Evolutionary conservation across 2,888 invertebrate genomes (phyloP).

Genomic region (Dicranocentrus wangi): DNA sequence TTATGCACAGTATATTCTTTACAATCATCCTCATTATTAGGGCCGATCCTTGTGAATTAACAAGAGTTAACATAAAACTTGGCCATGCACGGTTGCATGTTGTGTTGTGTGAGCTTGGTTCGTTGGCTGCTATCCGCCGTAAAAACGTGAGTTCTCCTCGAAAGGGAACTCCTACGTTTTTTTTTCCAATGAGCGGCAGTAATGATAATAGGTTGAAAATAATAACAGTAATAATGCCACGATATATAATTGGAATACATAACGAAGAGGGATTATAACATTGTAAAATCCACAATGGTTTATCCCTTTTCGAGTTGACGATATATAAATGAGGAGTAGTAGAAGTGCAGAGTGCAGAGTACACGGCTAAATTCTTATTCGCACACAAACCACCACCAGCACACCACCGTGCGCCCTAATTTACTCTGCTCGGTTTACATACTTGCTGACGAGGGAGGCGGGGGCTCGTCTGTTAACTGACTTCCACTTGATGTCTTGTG

Average conservation of each 20-base stretch:
- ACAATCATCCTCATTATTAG: slow-evolving; percentile 29
- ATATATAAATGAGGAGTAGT: slow-evolving; percentile 26
- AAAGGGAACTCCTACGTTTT: slow-evolving; percentile 2
- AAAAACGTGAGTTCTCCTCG: slow-evolving; percentile 49
- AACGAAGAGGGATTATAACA: slow-evolving; percentile 33
- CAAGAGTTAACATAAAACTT: background rate
- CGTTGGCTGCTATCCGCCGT: background rate
- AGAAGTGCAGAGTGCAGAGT: too few relatives aligned
- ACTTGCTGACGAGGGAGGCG: slow-evolving; percentile 58
- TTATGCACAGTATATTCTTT: background rate
- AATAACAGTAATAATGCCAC: slow-evolving; percentile 56
- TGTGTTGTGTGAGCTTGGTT: slow-evolving; percentile 27
- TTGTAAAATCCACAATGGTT: slow-evolving; percentile 37
- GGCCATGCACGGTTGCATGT: background rate
- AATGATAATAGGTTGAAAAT: slow-evolving; percentile 59
- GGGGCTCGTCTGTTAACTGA: slow-evolving; percentile 51
- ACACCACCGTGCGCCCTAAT: slow-evolving; percentile 59
- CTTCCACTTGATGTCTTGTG: slow-evolving; percentile 46
- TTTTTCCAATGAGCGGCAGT: slow-evolving; percentile 36
- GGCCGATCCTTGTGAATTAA: slow-evolving; percentile 38
- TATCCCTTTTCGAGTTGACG: background rate
- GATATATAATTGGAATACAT: slow-evolving; percentile 51
- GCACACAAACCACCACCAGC: too few relatives aligned
- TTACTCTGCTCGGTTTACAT: slow-evolving; percentile 58
- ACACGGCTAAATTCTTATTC: too few relatives aligned